Conservation (phyloP, 2,113 vertebrate genomes). For the Mellivora capensis region DNA sequence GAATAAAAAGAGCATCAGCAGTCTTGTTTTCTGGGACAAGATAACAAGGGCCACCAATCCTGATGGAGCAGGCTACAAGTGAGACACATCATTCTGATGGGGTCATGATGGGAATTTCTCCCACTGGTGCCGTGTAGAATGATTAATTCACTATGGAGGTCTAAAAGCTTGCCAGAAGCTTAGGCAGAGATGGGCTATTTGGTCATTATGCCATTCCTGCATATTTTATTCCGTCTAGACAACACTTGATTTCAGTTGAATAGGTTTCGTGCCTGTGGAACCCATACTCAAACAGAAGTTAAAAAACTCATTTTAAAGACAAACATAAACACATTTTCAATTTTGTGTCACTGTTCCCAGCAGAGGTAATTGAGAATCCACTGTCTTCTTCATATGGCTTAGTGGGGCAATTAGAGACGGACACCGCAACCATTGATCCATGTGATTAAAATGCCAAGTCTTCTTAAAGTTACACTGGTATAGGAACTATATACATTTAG, state of each 20-base stretch:
- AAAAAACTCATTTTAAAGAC: background rate
- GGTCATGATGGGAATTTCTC: background rate
- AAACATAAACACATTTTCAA: background rate
- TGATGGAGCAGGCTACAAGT: background rate
- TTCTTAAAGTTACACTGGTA: background rate
- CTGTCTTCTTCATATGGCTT: background rate
- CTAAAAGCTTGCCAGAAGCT: background rate
- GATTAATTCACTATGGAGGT: background rate
- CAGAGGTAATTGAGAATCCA: background rate
- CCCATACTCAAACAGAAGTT: background rate
- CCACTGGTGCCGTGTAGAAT: background rate
- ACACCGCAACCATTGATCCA: too few relatives aligned
- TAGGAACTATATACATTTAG: background rate
- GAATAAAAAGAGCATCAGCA: background rate
- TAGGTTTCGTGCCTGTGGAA: background rate
- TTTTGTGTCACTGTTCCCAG: background rate
- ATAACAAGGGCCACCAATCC: background rate
- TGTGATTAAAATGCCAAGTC: background rate
- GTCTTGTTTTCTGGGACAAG: conserved; percentile 27
- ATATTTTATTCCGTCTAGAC: background rate
- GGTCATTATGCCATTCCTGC: background rate
- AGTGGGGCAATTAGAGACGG: background rate
- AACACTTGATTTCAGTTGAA: background rate
- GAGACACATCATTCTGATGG: background rate
- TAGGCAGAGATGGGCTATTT: background rate